Base-by-base conservation (phyloP, 2,113 vertebrate species). In the Phalacrocorax aristotelis region DNA sequence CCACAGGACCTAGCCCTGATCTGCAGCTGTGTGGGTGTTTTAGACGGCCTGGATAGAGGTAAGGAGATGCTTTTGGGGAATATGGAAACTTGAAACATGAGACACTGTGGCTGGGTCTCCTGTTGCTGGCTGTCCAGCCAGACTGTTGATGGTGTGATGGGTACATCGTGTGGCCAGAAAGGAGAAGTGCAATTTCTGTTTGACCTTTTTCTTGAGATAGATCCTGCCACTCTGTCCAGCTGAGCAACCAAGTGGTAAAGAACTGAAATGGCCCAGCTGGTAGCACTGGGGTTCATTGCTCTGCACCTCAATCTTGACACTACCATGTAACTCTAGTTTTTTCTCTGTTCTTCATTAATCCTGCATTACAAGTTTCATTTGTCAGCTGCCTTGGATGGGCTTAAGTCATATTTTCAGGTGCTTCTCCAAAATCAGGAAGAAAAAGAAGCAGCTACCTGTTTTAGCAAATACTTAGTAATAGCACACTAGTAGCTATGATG, bases 81-180 rank as follows among this genome's bases (percentile, higher is more conserved):
- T 8, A 54, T 4, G 26, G 46, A 30, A 34, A 55, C 12, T 13
- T 32, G 44, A 29, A 38, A 48, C 26, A 38, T 30, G 30, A 15
- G 32, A 78, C 46, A 46, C 54, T 42, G 30, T 18, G 72, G 17
- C 26, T n/a, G 2, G 3, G 1, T 15, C 29, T 19, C 58, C 46
- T 8, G 0, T 7, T 32, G 61, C 42, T n/a, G 36, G 44, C 7
- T 1, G 44, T 12, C 38, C 3, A 5, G 42, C 32, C 60, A 14
- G 52, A 44, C 44, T 65, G 36, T 61, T 66, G 2, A 7, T n/a
- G 94, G 94, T 84, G 83, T 32, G 83, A 83, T 83, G 79, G 74
- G 87, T 66, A 95, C 97, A 92, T 81, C 97, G 34, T 94, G 97
- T 96, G 97, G 97, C 71, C 93, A 62, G 26, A 84, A 62, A 2